Base-by-base conservation (phyloP, 2,888 invertebrate species). In the Drosophila affinis region DNA sequence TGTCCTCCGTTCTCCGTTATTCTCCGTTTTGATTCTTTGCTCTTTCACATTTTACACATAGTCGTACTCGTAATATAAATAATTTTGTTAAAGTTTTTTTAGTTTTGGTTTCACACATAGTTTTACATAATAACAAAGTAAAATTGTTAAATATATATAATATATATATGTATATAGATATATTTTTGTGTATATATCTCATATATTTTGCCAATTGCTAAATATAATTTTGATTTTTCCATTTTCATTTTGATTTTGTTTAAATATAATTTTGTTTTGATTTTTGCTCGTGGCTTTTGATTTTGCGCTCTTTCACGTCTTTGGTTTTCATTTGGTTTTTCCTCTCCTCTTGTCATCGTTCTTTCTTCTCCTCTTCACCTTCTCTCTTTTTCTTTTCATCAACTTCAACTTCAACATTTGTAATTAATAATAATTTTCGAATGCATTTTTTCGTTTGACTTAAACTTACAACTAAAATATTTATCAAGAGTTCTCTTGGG, bases 121-220 rank as follows among this genome's bases (percentile, higher is more conserved):
- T 61, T 62, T 69, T 72, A 78, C 76, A 75, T 70, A 80, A 78
- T 86, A 89, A 82, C 76, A 78, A 85, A 85, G 76, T 74, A 71
- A 71, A 71, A 71, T 63, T 65, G 69, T 69, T 65, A 62, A 71
- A 57, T 65, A 63, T 65, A 68, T 65, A 67, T 54, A 32, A 29
- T 65, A 65, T 32, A 58, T 70, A 57, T 58, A 55, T 61, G 52
- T 61, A 46, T 58, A 18, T 70, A 57, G 67, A 54, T 60, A 34
- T 60, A 70, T 70, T 60, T 60, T 51, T 34, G 39, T 70, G 71
- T 68, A 70, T 61, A 70, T 70, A 54, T 68, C 53, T 73, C 70
- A 65, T 76, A 56, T 79, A 62, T 75, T 81, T 87, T 82, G 87
- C 84, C 87, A 82, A 82, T 81, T 78, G 78, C 78, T 78, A 87